Evolutionary conservation across 2,113 vertebrate species (phyloP), one percentile per base, ranked within the genome.

Genomic region (Coptodon bakossiorum): DNA sequence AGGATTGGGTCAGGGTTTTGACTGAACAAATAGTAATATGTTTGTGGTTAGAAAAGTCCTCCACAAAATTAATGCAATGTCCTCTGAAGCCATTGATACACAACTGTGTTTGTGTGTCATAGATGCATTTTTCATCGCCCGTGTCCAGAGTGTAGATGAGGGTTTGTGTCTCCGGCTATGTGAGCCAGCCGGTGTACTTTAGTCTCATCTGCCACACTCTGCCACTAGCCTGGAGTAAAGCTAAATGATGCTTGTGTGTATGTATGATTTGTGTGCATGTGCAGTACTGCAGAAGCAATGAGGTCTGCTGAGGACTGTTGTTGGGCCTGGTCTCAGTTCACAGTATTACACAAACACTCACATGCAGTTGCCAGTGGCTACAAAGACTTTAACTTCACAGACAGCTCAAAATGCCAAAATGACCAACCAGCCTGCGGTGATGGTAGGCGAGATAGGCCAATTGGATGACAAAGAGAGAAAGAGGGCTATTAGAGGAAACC

Each of bases 401-500:
- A 66, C 53, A 53, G 57, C 87, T 84, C 78, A 76, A 76, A 76
- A 71, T 73, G 84, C 29, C 76, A 85, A 90, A 91, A 80, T 82
- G 88, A 87, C 86, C 89, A 53, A 88, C 83, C 84, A 81, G 80
- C 88, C 86, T 59, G 82, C 56, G 22, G 84, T 17, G 3, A 5
- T 5, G 54, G 45, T 68, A 68, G 59, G 68, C 3, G 9, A 81
- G 71, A 38, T 19, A 80, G 80, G 84, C 73, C 83, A 83, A 82
- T 38, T 76, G 79, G 82, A 88, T 73, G 90, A 88, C 81, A 87
- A 88, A 84, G 88, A 91, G 71, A 68, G 73, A 83, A 43, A 88
- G 45, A 71, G 31, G 53, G 59, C 82, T 57, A 82, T 81, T 82
- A 90, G 50, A 82, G 43, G 19, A 80, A 71, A 59, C 66, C 84